A percentile compares a stretch with the other conserved stretches of the same genome.
These are phyloP conservation scores for Gymnodraco acuticeps DNA, from an alignment of 2,797 vertebrate species.

Conservation along the genomic window DNA sequence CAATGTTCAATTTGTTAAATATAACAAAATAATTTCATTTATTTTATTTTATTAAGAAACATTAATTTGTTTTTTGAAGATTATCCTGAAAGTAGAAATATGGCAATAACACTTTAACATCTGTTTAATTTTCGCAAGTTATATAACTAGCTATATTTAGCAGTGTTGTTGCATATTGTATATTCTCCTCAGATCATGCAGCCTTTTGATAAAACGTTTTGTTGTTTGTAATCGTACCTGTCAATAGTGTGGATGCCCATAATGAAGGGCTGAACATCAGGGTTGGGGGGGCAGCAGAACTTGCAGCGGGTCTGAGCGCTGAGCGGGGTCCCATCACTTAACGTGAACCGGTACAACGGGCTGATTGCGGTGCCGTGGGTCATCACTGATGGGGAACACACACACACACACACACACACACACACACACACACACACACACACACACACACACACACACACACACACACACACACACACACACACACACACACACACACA, in stretches of 20 bases:
- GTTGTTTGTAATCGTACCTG: slow-evolving; percentile 82
- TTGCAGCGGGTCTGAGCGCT: slow-evolving; percentile 98
- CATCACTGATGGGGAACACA: slow-evolving; percentile 87
- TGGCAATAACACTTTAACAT: too few species aligned
- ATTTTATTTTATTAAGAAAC: too few species aligned
- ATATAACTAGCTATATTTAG: too few species aligned
- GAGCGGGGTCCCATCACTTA: slow-evolving; percentile 93
- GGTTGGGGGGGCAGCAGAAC: slow-evolving; percentile 95
- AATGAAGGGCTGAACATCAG: slow-evolving; percentile 96
- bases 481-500: slow-evolving; percentile 7
- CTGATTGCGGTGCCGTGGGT: slow-evolving; percentile 93
- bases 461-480: slow-evolving; percentile 20
- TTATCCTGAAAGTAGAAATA: too few species aligned
- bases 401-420: slow-evolving; percentile 9
- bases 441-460: slow-evolving; percentile 22
- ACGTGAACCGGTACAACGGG: slow-evolving; percentile 93
- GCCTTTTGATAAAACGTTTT: too few species aligned
- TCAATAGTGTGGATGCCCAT: slow-evolving; percentile 98
- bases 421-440: slow-evolving; percentile 19
- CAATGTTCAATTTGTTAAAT: too few species aligned
- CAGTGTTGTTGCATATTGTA: too few species aligned
- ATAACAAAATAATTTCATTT: too few species aligned
- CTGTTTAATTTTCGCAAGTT: too few species aligned
- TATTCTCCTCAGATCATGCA: too few species aligned
- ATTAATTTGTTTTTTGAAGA: too few species aligned